Evolutionary conservation across 2,113 vertebrate species (phyloP).

Genomic region (Corvus hawaiiensis): DNA sequence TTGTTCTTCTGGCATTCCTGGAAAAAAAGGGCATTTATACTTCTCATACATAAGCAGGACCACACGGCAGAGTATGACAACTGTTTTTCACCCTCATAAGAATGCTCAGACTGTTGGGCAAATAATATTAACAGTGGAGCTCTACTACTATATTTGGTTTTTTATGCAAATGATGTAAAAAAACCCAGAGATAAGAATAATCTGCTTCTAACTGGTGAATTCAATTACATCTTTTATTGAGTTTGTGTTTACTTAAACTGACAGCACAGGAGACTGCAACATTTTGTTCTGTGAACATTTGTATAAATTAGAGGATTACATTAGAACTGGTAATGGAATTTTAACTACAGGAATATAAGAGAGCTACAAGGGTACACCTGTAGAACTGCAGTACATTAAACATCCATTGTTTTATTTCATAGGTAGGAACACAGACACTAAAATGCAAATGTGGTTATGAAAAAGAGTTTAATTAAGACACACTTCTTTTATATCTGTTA

Average conservation of each 20-base stretch:
- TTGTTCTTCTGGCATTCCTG: background rate
- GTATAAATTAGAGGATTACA: background rate
- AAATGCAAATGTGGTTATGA: background rate
- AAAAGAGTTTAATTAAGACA: background rate
- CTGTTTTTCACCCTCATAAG: background rate
- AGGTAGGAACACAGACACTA: background rate
- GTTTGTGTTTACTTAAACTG: background rate
- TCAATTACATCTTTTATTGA: background rate
- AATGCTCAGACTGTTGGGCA: background rate
- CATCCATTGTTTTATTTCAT: background rate
- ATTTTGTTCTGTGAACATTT: background rate
- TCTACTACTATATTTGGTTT: background rate
- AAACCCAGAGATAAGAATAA: background rate
- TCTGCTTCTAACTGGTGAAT: background rate
- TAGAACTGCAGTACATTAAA: background rate
- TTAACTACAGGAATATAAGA: background rate
- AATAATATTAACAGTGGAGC: background rate
- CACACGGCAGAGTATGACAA: background rate
- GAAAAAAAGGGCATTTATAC: background rate
- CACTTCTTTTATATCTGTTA: background rate
- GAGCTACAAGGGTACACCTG: background rate
- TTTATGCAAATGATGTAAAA: background rate
- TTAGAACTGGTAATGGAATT: slow-evolving; percentile 7
- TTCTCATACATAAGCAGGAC: background rate
- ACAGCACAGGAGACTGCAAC: background rate